Base-by-base conservation (phyloP, 1,140 invertebrate genomes). In the Cheumatopsyche charites region DNA sequence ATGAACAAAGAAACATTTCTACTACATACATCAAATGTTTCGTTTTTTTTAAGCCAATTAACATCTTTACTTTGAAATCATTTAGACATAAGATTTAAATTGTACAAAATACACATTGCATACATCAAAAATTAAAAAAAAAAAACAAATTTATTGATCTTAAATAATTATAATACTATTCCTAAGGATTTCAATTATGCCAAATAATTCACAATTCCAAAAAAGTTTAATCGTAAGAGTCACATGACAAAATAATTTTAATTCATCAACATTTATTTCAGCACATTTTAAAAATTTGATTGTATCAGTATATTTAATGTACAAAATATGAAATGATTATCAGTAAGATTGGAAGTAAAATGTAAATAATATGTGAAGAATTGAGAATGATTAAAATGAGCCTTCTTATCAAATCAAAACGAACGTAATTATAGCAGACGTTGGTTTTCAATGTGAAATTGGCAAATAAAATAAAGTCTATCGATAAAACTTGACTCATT, bases 21-120 rank as follows among this genome's bases (percentile, higher is more conserved):
- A 52, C 47, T 15, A 52, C 47, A 36, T 36, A 52, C 47, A 52
- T 52, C 47, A 15, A 52, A 52, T 52, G 15, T 52, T 52, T 52
- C 47, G 7, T 52, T 47, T 17, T 6, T 1, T 52, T 17, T 52
- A 52, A 52, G 47, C 47, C 47, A 17, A 52, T 17, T 17, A 52
- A 52, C 47, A 52, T n/a, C 3, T 47, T 47, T 47, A n/a, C 13
- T 52, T 52, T 9, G n/a, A 17, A 17, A 52, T 52, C 19, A 17
- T 52, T 52, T n/a, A n/a, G n/a, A 7, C 47, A 13, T 47, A n/a
- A 13, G 15, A 47, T 47, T 17, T 52, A 52, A 52, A 52, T 36
- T 36, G 47, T 52, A 52, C 29, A 17, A 47, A 52, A 52, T 52
- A 52, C 47, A 52, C 29, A 36, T 36, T 4, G 29, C 9, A 36